Percentiles rank a stretch among this genome's conserved stretches.
Conservation (phyloP, 2,113 vertebrate genomes). For the Butorides virescens region DNA sequence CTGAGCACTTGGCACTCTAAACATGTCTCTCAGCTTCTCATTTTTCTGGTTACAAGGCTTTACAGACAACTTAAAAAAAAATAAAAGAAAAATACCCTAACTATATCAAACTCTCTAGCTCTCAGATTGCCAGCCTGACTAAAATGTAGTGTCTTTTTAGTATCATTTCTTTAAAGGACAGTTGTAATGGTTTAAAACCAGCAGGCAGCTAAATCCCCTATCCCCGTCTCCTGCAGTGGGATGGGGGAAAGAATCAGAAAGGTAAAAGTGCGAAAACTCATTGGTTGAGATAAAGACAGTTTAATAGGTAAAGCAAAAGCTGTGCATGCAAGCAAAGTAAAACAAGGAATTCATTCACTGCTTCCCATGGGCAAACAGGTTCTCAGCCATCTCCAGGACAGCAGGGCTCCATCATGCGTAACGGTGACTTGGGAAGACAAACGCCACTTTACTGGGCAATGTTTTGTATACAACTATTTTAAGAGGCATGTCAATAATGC, state of each 20-base stretch:
- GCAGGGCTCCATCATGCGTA: rapidly evolving
- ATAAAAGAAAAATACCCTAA: rapidly evolving
- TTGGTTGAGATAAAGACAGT: not conserved
- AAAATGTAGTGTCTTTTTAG: not conserved
- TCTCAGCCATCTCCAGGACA: not conserved
- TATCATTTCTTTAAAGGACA: not conserved
- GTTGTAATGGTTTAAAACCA: not conserved
- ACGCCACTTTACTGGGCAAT: rapidly evolving
- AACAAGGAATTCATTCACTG: rapidly evolving
- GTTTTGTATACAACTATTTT: not conserved
- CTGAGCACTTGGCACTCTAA: not conserved
- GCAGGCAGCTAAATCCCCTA: not conserved
- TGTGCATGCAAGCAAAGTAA: rapidly evolving
- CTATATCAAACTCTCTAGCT: not conserved
- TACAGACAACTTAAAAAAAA: not conserved
- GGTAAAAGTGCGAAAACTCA: not conserved
- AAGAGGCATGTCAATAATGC: not conserved
- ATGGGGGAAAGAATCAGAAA: not conserved
- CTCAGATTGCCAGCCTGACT: not conserved
- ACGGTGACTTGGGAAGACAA: not conserved
- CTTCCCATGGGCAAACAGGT: not conserved
- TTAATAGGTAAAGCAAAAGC: not conserved
- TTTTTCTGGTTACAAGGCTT: not conserved
- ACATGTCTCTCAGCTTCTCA: not conserved
- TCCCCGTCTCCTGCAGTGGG: too few relatives aligned